Evolutionary conservation across 37 sponge, comb jelly and placozoan species (phyloP), one percentile per base, ranked within the genome.

Genomic region (Aplysina aerophoba): DNA sequence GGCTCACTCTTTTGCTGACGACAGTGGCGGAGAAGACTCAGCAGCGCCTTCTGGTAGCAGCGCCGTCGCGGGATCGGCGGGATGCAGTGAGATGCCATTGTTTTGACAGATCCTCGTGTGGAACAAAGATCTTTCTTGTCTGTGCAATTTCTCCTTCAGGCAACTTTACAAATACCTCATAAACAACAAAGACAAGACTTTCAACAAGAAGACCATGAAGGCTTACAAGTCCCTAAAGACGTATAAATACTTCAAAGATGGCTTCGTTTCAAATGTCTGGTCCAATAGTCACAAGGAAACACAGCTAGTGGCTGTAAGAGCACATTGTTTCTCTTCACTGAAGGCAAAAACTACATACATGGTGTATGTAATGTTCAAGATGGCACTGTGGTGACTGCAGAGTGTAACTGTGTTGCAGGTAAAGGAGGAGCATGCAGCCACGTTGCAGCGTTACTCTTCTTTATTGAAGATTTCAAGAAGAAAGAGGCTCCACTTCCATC

Each of bases 401-500:
- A 21, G 15, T 67, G 69, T 22, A 67, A 16, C 69, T 67, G 69
- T 67, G 69, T 67, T 25, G 69, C 69, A 14, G 69, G 69, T 21
- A 67, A 67, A 28, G 69, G 69, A 67, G 25, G n/a, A 67, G 27
- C 69, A 25, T 67, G 69, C 27, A 67, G 69, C 27, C 69, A 67
- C 27, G 28, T 67, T 14, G 69, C 69, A 24, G 69, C 69, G 13
- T 22, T 67, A 22, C 69, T 67, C 14, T 67, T 67, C 27, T 67
- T 25, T 67, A 21, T 67, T 16, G 69, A 67, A n/a, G 69, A 67
- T 28, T 28, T 67, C 27, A 25, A n/a, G 69, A 21, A 25, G 13
- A 67, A 67, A 67, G 69, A 22, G 27, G n/a, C 13, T 28, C 15
- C 69, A 25, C 69, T 67, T 24, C 69, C 69, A 15, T 14, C 27